Conservation (phyloP, 2,888 invertebrate species). For the Pycnomerus fuliginosus region DNA sequence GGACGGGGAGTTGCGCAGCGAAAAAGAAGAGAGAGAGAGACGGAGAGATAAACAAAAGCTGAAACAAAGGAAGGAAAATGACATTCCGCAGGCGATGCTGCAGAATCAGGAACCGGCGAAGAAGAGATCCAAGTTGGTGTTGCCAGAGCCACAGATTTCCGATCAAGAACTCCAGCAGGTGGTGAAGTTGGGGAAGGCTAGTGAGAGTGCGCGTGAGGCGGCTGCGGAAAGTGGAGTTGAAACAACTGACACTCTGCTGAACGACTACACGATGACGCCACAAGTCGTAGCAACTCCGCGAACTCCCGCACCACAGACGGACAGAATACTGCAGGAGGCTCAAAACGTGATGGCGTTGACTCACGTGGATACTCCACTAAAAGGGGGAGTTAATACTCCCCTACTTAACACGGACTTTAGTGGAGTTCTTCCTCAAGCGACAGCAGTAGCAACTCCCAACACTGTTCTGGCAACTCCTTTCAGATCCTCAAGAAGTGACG, state of each 20-base stretch:
- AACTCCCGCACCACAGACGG: constrained; percentile 82
- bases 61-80: constrained; percentile 94
- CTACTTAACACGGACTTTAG: constrained; percentile 87
- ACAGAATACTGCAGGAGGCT: constrained; percentile 88
- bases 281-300: constrained; percentile 72
- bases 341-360: constrained; percentile 98
- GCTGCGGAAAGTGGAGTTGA: constrained; percentile 75
- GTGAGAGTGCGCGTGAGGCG: constrained; percentile 87
- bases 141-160: constrained; percentile 96
- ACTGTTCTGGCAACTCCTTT: constrained; percentile 88
- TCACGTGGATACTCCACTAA: constrained; percentile 96
- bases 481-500: constrained; percentile 66
- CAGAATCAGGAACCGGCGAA: constrained; percentile 86
- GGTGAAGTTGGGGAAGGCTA: constrained; percentile 87
- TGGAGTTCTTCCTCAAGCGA: constrained; percentile 74
- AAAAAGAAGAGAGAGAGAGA: constrained; percentile 90
- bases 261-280: constrained; percentile 85
- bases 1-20: constrained; percentile 87
- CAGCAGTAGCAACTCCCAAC: constrained; percentile 79
- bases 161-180: constrained; percentile 91
- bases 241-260: constrained; percentile 82
- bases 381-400: constrained; percentile 94
- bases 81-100: constrained; percentile 87
- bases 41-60: constrained; percentile 94
- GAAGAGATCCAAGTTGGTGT: constrained; percentile 91